Evolutionary conservation across 2,888 invertebrate species (phyloP).

Genomic region (Mesochorus sp.): DNA sequence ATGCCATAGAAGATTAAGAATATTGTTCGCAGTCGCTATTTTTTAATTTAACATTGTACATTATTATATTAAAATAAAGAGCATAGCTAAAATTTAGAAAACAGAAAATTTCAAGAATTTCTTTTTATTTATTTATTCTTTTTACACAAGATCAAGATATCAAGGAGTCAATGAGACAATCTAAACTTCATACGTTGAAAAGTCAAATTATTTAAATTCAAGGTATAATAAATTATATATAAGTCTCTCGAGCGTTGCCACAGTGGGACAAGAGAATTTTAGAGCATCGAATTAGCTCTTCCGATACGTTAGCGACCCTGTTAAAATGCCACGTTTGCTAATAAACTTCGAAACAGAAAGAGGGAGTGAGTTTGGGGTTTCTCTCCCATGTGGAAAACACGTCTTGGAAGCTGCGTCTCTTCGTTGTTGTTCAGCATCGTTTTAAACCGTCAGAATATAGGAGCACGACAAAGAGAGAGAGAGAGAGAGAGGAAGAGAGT

Average conservation of each 20-base stretch:
- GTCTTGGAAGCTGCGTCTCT: conserved; percentile 47
- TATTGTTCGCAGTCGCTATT: no score
- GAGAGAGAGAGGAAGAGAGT: conserved; percentile 35
- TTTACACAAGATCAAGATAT: no score
- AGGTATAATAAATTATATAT: conserved; percentile 2
- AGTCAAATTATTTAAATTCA: conserved; percentile 9
- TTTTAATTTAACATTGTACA: no score
- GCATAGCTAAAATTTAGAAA: no score
- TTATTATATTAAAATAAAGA: no score
- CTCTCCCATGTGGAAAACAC: conserved; percentile 26
- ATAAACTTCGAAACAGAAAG: conserved; percentile 53
- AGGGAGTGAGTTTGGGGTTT: conserved; percentile 33
- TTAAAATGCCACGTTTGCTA: conserved; percentile 58
- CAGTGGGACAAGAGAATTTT: conserved; percentile 22
- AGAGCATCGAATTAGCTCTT: conserved; percentile 58
- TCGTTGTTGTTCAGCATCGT: conserved; percentile 33
- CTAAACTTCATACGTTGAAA: no score
- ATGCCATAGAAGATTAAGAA: no score
- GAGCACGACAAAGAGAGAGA: conserved; percentile 8
- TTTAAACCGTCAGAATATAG: conserved; percentile 25
- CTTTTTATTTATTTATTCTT: no score
- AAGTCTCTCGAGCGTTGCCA: conserved; percentile 17
- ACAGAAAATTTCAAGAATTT: no score
- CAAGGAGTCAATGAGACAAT: no score
- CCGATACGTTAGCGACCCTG: conserved; percentile 51